Base-by-base conservation (phyloP, 2,888 invertebrate species). In the Sthenelais limicola region DNA sequence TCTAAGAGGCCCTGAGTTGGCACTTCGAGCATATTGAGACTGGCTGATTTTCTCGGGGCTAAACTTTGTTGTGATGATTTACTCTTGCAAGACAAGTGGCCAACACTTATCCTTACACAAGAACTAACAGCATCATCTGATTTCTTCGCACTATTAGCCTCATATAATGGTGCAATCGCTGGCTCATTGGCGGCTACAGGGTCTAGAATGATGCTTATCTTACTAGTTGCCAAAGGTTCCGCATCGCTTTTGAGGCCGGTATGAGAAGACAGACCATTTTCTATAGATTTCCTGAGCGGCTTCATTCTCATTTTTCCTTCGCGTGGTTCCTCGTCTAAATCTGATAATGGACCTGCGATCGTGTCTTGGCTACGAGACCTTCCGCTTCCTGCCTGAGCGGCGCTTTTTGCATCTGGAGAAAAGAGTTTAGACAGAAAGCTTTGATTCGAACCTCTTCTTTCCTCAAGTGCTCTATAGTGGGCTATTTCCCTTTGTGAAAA, bases 301-400 rank as follows among this genome's bases (percentile, higher is more conserved):
- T 15, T 26, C 3, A 28, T 18, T 9, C 26, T 24, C 5, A 32
- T n/a, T 28, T 28, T 56, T 12, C 21, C 32, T 33, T 56, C 56
- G 12, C 24, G 56, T 2, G 56, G 56, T 18, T 56, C 56, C 32
- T 56, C 32, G 12, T 56, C 56, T 21, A 21, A 21, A 35, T 62
- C 62, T 1, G 62, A 62, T 43, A 62, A 12, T 21, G 62, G 62
- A 4, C 62, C 62, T 7, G 62, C 38, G 24, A 62, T 62, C 24
- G 38, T 38, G 35, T 62, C 62, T 4, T 43, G 62, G 21, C 62
- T 62, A 1, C 62, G 62, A 1, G 38, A 33, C 1, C 35, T 24
- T 5, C 9, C 51, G 5, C 5, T n/a, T 51, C 51, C 51, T 5
- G 51, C n/a, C 3, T 21, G 33, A 12, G n/a, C 32, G 12, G 56